Percentiles rank a stretch among this genome's conserved stretches.
These are phyloP conservation scores for Melipona bicolor DNA, from an alignment of 2,888 invertebrate genomes.

Conservation along the genomic window DNA sequence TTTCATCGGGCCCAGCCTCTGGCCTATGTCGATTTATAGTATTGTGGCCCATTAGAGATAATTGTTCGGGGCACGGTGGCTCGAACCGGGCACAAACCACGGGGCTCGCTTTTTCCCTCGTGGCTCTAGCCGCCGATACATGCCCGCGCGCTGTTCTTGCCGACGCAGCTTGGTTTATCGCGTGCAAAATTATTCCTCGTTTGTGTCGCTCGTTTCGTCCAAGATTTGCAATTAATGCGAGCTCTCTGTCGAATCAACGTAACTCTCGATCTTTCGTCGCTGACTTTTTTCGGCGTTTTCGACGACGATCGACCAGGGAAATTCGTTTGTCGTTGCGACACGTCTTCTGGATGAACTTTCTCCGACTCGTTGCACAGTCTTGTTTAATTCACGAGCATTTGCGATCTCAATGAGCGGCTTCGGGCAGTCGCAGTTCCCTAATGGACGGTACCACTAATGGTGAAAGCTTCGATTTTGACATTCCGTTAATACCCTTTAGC, in stretches of 20 bases:
- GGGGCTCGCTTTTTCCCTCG: neutral
- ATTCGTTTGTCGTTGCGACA: neutral
- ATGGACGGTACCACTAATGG: neutral
- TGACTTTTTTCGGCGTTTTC: no score
- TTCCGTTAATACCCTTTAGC: neutral
- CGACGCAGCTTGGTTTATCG: conserved; percentile 77
- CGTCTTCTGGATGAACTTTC: neutral
- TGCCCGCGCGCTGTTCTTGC: neutral
- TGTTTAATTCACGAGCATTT: neutral
- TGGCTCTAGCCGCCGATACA: neutral
- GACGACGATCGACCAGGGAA: no score
- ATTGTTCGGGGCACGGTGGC: conserved; percentile 78
- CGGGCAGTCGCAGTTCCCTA: no score
- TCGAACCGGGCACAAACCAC: conserved; percentile 65
- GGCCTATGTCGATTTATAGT: conserved; percentile 83
- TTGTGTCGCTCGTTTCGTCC: conserved; percentile 5
- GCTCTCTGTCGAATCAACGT: conserved; percentile 44
- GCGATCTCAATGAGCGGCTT: neutral
- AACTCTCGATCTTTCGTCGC: no score
- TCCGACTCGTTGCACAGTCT: neutral
- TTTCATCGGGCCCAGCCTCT: conserved; percentile 76
- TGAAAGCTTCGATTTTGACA: conserved; percentile 13
- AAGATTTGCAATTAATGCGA: conserved; percentile 59
- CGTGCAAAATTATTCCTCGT: conserved; percentile 79
- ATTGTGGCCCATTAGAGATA: conserved; percentile 83